Percentiles rank a stretch among this genome's conserved stretches.
These are phyloP conservation scores for Prunella fulvescens DNA, from an alignment of 2,113 vertebrate species.

Conservation along the genomic window DNA sequence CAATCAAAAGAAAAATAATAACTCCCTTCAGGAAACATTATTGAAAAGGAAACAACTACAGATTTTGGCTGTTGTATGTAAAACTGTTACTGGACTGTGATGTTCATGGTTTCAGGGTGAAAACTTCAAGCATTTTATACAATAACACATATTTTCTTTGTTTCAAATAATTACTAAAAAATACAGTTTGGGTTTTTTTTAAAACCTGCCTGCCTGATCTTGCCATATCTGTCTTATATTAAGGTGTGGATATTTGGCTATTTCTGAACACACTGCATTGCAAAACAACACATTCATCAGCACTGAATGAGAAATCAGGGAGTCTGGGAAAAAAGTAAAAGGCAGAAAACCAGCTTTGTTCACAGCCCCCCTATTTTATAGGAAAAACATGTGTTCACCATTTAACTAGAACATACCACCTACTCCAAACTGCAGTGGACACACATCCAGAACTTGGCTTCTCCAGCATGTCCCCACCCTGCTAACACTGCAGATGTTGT, in stretches of 20 bases:
- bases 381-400: background rate
- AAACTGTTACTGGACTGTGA: background rate
- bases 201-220: background rate
- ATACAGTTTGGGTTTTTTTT: background rate
- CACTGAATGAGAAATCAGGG: background rate
- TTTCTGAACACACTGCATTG: background rate
- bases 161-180: background rate
- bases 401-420: background rate
- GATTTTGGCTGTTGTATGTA: background rate
- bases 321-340: background rate
- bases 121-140: background rate
- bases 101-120: background rate
- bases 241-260: background rate
- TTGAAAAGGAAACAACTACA: background rate
- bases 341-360: background rate
- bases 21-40: background rate
- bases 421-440: background rate
- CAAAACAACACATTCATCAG: background rate
- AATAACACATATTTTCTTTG: background rate
- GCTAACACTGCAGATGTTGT: constrained; percentile 9
- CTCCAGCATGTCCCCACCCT: background rate
- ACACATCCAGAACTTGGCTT: constrained; percentile 1
- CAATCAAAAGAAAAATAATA: background rate
- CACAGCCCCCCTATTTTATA: background rate
- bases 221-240: background rate